phyloP scores from a whole-genome alignment of 2,888 invertebrate species.

The Stictocephala bisonia region DNA sequence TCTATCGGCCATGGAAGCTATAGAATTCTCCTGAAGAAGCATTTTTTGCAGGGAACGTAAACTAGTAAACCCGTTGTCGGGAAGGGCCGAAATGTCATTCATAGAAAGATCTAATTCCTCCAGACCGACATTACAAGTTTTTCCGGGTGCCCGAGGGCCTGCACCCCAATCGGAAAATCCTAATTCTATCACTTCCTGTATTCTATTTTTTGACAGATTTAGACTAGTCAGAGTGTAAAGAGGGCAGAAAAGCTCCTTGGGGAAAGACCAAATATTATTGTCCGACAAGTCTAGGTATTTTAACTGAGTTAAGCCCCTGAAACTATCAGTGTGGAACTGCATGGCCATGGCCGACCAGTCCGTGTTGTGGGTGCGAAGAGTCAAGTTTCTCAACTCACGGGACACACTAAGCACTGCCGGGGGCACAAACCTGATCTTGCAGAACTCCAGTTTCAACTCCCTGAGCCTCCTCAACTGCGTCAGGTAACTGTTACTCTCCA shows the following conservation, averaged over 20 bases:
- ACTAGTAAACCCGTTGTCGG: constrained; percentile 80
- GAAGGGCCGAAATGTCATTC: constrained; percentile 79
- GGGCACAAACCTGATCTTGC: constrained; percentile 82
- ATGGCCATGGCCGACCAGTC: constrained; percentile 79
- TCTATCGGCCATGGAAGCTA: constrained; percentile 81
- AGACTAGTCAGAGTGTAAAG: constrained; percentile 82
- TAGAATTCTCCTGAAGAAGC: constrained; percentile 84
- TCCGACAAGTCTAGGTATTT: constrained; percentile 83
- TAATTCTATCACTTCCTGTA: constrained; percentile 80
- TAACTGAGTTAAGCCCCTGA: constrained; percentile 82
- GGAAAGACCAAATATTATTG: constrained; percentile 85
- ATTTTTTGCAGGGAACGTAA: constrained; percentile 83
- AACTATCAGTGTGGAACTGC: constrained; percentile 77
- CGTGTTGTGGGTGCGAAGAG: constrained; percentile 82
- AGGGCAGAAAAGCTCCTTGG: constrained; percentile 83
- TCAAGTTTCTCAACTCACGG: constrained; percentile 80
- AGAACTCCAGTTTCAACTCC: constrained; percentile 80
- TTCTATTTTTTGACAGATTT: constrained; percentile 86
- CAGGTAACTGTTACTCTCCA: constrained; percentile 77
- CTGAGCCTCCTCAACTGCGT: constrained; percentile 79
- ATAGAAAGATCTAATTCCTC: constrained; percentile 79
- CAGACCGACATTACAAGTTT: constrained; percentile 74
- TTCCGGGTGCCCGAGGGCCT: constrained; percentile 74
- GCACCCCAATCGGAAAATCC: constrained; percentile 81
- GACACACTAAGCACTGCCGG: constrained; percentile 83